Conservation (phyloP, 2,113 vertebrate genomes). For the Penelope pileata region DNA sequence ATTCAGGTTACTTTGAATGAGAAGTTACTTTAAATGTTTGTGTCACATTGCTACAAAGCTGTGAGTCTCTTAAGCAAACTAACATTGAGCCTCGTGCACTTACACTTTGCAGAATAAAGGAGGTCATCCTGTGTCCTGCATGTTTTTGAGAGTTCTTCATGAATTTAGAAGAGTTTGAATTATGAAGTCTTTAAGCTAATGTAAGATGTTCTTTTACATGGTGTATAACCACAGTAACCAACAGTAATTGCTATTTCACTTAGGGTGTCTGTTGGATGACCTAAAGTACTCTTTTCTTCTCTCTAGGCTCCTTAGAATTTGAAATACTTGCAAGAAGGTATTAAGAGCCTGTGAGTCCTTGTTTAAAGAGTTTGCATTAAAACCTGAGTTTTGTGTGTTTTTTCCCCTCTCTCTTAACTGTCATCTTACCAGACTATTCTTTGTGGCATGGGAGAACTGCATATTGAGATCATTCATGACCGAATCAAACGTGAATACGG, state of each 20-base stretch:
- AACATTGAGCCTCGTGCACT: not conserved
- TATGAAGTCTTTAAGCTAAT: not conserved
- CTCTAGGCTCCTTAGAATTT: not conserved
- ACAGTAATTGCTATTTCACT: not conserved
- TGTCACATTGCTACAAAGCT: not conserved
- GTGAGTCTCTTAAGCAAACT: not conserved
- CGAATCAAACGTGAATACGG: slow-evolving; percentile 93
- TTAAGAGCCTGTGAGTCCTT: not conserved
- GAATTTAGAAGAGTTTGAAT: not conserved
- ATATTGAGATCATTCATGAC: slow-evolving; percentile 96
- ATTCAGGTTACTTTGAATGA: not conserved
- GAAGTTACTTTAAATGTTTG: not conserved
- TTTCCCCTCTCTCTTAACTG: not conserved
- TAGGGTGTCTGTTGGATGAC: not conserved
- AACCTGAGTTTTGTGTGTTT: not conserved
- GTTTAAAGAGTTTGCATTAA: not conserved
- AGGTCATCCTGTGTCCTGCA: not conserved
- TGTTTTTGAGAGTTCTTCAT: not conserved
- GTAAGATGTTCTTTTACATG: not conserved
- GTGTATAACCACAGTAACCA: too few species aligned
- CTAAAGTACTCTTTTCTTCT: not conserved
- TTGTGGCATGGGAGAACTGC: slow-evolving; percentile 98
- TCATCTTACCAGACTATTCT: slow-evolving; percentile 84
- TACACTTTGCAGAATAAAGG: not conserved
- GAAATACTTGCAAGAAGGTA: not conserved